Conservation (phyloP, 2,113 vertebrate genomes). For the Macrotis lagotis region DNA sequence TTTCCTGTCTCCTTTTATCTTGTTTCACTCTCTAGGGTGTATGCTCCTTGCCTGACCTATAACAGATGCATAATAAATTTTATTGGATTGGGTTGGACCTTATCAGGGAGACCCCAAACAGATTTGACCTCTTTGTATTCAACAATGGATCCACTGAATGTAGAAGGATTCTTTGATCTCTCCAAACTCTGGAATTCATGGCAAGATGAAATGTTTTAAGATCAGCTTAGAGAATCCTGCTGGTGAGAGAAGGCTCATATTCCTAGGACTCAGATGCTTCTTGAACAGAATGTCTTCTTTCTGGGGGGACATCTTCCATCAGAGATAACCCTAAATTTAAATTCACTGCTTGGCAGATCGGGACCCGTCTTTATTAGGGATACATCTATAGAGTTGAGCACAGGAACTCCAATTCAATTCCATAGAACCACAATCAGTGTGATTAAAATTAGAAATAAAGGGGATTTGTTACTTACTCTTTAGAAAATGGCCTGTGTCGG, state of each 20-base stretch:
- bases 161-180: not conserved
- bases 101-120: no score
- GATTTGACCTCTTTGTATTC: no score
- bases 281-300: not conserved
- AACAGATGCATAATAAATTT: no score
- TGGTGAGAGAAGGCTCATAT: not conserved
- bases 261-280: slow-evolving; percentile 3
- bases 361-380: not conserved
- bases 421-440: slow-evolving; percentile 5
- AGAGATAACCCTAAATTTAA: slow-evolving; percentile 23
- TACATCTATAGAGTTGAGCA: not conserved
- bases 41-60: no score
- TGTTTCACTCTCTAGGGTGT: no score
- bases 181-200: not conserved
- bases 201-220: not conserved
- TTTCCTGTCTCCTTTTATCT: no score
- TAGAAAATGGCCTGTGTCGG: slow-evolving; percentile 3
- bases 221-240: not conserved
- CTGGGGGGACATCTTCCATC: not conserved
- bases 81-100: no score
- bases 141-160: no score
- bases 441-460: slow-evolving; percentile 20
- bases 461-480: not conserved
- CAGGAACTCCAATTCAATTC: not conserved
- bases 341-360: slow-evolving; percentile 3